A percentile compares a stretch with the other conserved stretches of the same genome.
Evolutionary conservation across 2,797 vertebrate genomes (phyloP).

Genomic region (Sebastolobus altivelis): DNA sequence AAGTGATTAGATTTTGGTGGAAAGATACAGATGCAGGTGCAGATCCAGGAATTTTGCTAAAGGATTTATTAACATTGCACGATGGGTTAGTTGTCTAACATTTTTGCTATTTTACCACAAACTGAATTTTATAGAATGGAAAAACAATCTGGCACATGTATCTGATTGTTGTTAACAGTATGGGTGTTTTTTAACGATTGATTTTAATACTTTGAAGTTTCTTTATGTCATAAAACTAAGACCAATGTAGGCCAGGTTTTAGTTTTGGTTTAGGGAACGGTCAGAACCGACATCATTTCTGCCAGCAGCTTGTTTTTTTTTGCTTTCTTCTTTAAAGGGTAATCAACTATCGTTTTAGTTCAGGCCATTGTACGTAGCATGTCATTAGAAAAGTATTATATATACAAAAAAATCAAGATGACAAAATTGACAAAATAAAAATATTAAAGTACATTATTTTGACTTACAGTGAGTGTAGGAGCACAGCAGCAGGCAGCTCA

Average conservation of each 20-base stretch:
- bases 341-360: neutral
- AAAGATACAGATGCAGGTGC: neutral
- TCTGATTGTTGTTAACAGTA: neutral
- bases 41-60: neutral
- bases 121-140: neutral
- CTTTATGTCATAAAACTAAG: neutral
- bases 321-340: neutral
- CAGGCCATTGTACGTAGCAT: neutral
- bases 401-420: neutral
- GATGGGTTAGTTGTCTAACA: too few species aligned
- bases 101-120: neutral
- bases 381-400: neutral
- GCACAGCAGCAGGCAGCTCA: neutral
- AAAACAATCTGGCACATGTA: neutral
- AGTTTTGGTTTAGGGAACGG: neutral
- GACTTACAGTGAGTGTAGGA: neutral
- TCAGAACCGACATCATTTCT: neutral
- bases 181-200: neutral
- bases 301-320: too few species aligned
- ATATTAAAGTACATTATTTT: neutral
- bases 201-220: neutral
- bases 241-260: neutral
- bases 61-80: neutral
- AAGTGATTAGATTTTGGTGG: neutral
- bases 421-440: neutral